Conservation (phyloP, 2,797 vertebrate genomes). For the Helostoma temminkii region DNA sequence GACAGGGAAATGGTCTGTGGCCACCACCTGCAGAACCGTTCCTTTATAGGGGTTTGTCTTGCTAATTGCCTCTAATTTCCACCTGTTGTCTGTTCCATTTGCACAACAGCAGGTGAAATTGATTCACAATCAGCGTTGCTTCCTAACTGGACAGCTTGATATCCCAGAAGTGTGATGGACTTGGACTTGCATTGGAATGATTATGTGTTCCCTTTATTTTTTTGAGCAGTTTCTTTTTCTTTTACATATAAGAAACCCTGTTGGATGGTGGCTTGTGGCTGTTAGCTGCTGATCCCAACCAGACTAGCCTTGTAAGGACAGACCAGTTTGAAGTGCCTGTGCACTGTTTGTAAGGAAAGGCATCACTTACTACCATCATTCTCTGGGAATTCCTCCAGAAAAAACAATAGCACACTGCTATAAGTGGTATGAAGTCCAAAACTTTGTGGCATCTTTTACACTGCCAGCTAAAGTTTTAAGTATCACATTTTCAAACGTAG, state of each 20-base stretch:
- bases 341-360: conserved; percentile 30
- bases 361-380: conserved; percentile 53
- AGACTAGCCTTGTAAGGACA: conserved; percentile 67
- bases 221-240: conserved; percentile 10
- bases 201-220: conserved; percentile 11
- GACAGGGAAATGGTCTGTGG: too few species aligned
- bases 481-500: conserved; percentile 26
- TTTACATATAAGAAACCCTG: conserved; percentile 33
- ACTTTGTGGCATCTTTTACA: conserved; percentile 14
- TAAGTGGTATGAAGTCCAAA: conserved; percentile 22
- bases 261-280: conserved; percentile 12
- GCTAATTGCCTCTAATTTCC: too few species aligned
- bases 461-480: conserved; percentile 27
- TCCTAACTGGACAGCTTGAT: too few species aligned
- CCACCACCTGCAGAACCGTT: too few species aligned
- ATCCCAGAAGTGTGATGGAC: too few species aligned
- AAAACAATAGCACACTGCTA: conserved; percentile 44
- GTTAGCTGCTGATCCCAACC: conserved; percentile 45
- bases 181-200: too few species aligned
- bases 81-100: too few species aligned
- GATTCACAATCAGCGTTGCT: too few species aligned
- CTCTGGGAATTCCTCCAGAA: conserved; percentile 54
- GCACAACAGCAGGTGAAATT: too few species aligned
- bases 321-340: conserved; percentile 35
- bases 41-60: too few species aligned